Conservation (phyloP, 2,888 invertebrate genomes). For the Phortica magna region DNA sequence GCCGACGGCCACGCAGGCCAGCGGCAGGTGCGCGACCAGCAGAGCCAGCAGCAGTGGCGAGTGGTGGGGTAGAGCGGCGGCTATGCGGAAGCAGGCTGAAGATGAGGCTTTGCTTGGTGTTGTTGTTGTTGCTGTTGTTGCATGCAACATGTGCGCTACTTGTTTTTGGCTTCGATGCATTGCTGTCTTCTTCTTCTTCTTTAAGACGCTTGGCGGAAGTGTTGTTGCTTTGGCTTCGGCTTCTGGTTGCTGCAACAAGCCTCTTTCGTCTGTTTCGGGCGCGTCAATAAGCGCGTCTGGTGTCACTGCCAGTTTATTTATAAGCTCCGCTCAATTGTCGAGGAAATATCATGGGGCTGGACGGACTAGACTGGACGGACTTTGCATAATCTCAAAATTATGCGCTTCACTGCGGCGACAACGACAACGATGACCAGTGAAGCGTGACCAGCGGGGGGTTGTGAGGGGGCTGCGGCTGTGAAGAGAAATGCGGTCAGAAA, state of each 20-base stretch:
- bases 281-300: conserved; percentile 68
- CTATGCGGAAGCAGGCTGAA: background rate
- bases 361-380: background rate
- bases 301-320: conserved; percentile 71
- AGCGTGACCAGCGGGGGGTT: too few species aligned
- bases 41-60: conserved; percentile 40
- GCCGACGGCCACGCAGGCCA: conserved; percentile 76
- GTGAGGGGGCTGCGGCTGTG: too few species aligned
- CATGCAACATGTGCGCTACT: background rate
- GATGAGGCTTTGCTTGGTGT: background rate
- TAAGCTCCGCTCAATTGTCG: conserved; percentile 53
- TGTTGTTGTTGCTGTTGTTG: conserved; percentile 42
- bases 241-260: conserved; percentile 19
- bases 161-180: conserved; percentile 45
- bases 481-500: conserved; percentile 45
- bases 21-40: conserved; percentile 34
- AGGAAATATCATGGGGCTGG: conserved; percentile 38
- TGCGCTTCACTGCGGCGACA: conserved; percentile 60
- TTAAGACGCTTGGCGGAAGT: conserved; percentile 31
- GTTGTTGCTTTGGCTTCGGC: conserved; percentile 35
- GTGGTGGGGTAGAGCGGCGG: conserved; percentile 8
- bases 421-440: conserved; percentile 52
- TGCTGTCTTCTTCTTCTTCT: conserved; percentile 52
- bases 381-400: conserved; percentile 68
- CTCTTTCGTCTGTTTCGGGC: conserved; percentile 1